Percentiles rank a stretch among this genome's conserved stretches.
Evolutionary conservation across 2,888 invertebrate genomes (phyloP).

Genomic region (Gasteruption jaculator): DNA sequence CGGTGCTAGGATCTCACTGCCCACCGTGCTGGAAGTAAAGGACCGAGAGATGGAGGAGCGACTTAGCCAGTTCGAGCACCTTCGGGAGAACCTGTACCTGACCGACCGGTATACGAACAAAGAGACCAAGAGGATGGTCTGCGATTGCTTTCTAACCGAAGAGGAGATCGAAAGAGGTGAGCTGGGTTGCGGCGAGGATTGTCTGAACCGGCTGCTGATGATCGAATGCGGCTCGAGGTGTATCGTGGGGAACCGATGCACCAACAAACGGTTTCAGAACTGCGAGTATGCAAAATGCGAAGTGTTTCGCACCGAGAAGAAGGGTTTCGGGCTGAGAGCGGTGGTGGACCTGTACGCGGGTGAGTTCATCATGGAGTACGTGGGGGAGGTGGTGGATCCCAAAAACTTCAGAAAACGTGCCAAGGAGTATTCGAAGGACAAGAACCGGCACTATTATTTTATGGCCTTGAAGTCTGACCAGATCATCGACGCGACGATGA

Average conservation of each 20-base stretch:
- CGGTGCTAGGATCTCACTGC: conserved; percentile 39
- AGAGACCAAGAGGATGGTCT: conserved; percentile 89
- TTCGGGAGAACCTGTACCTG: conserved; percentile 83
- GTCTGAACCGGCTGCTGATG: conserved; percentile 94
- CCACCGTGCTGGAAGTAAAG: conserved; percentile 55
- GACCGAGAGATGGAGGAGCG: conserved; percentile 57
- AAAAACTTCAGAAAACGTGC: conserved; percentile 86
- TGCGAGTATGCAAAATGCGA: conserved; percentile 78
- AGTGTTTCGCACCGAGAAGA: conserved; percentile 87
- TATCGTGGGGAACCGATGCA: conserved; percentile 83
- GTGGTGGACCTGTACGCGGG: conserved; percentile 72
- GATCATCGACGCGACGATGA: conserved; percentile 93
- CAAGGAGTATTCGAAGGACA: conserved; percentile 82
- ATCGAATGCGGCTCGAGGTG: conserved; percentile 95
- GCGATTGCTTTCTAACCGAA: conserved; percentile 88
- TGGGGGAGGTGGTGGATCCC: conserved; percentile 93
- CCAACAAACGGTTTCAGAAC: conserved; percentile 91
- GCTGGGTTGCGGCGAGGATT: conserved; percentile 90
- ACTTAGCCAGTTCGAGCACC: conserved; percentile 72
- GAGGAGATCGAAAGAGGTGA: conserved; percentile 83
- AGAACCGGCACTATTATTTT: conserved; percentile 93
- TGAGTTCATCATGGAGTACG: conserved; percentile 96
- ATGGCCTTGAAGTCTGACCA: conserved; percentile 93
- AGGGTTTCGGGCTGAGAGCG: conserved; percentile 91
- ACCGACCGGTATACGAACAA: conserved; percentile 76